Conservation (phyloP, 2,888 invertebrate species). For the Eubasilissa splendida region DNA sequence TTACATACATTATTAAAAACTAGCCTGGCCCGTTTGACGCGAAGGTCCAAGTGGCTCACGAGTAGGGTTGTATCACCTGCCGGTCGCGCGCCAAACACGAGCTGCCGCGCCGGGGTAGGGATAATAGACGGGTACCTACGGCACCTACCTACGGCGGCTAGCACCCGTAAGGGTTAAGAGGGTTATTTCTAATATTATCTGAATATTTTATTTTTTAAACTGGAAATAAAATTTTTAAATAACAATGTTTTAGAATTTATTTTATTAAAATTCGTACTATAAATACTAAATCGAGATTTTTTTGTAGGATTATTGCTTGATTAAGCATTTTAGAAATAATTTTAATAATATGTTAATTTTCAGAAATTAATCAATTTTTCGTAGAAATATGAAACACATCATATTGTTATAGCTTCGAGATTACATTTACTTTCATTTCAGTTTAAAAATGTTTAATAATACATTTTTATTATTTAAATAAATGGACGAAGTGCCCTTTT, state of each 20-base stretch:
- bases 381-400: no score
- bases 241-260: not conserved
- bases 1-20: no score
- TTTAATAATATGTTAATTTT: no score
- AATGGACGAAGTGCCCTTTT: slow-evolving; percentile 1
- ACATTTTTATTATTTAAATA: not conserved
- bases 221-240: no score
- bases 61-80: slow-evolving; percentile 54
- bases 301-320: not conserved
- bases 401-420: no score
- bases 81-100: slow-evolving; percentile 58
- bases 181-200: not conserved
- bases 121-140: slow-evolving; percentile 39
- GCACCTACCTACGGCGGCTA: slow-evolving; percentile 8
- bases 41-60: not conserved
- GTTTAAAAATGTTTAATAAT: not conserved
- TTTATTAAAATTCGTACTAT: slow-evolving; percentile 3
- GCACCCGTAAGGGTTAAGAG: not conserved
- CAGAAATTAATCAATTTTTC: no score
- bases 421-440: no score
- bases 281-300: not conserved
- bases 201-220: no score
- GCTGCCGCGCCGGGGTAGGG: slow-evolving; percentile 45
- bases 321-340: no score
- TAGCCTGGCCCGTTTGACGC: no score